Conservation (phyloP, 2,888 invertebrate genomes). For the Candidula unifasciata region DNA sequence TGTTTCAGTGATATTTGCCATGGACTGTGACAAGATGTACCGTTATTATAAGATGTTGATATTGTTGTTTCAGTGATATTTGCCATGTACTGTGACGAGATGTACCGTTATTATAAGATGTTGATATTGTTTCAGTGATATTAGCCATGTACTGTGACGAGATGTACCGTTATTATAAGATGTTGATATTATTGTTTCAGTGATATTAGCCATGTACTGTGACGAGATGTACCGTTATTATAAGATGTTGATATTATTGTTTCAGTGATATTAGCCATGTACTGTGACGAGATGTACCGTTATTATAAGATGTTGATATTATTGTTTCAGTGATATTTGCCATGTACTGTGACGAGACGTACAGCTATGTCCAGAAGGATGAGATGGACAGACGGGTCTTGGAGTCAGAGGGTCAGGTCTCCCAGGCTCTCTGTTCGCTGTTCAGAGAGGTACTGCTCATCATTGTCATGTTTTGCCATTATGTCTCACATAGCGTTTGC, state of each 20-base stretch:
- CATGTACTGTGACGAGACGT: slow-evolving; percentile 89
- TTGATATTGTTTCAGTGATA: no score
- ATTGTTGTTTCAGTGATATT: slow-evolving; percentile 85
- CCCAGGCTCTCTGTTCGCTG: slow-evolving; percentile 78
- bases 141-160: no score
- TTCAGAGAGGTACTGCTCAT: slow-evolving; percentile 78
- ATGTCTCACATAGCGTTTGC: no score
- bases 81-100: slow-evolving; percentile 90
- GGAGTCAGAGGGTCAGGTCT: slow-evolving; percentile 79
- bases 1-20: no score
- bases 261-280: neutral
- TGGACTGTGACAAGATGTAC: no score
- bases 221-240: neutral
- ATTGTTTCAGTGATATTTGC: slow-evolving; percentile 87
- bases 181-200: no score
- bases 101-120: slow-evolving; percentile 81
- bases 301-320: neutral
- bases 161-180: no score
- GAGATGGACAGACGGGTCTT: slow-evolving; percentile 83
- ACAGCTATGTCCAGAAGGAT: slow-evolving; percentile 85
- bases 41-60: neutral
- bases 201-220: neutral
- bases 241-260: no score
- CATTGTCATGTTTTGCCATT: slow-evolving; percentile 1
- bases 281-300: neutral